Evolutionary conservation across 2,888 invertebrate genomes (phyloP), one percentile per base, ranked within the genome.

Genomic region (Polydesmus complanatus): DNA sequence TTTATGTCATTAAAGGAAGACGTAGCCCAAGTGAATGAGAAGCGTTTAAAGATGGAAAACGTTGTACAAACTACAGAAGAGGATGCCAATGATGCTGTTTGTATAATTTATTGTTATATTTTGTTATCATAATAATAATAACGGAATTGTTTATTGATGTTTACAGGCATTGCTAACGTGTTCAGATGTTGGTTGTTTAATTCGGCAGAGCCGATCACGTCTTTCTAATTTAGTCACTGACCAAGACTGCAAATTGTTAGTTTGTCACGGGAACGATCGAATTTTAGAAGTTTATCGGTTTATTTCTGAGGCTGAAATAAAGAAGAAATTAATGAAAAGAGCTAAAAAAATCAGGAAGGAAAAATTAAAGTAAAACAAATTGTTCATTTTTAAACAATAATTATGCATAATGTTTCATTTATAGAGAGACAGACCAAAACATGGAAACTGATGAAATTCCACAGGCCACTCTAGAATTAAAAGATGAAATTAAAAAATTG

Each of bases 281-380:
- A 74, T 81, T 25, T 75, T 96, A 19, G 96, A 97, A 75, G 74
- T 90, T 59, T 96, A 91, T 71, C 78, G 82, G 51, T 83, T 97
- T 67, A 82, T 86, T 68, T 75, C 83, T 0, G 83, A 86, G 22
- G 84, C 85, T 14, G 88, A 91, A 69, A 82, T 87, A 0, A 79
- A 81, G 64, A 74, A 77, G 26, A 81, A 85, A 64, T 77, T 85
- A 68, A 78, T 81, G 27, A 94, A 93, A 74, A 79, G 92, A 49
- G 72, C 86, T 54, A 88, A 86, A 69, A 94, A 89, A 73, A 80
- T 81, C 71, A 80, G 69, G 25, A 73, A 72, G 66, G 68, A 71
- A 67, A 67, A 66, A 64, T 37, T 37, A 37, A 37, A 37, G 37
- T 37, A 37, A 37, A 8, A 5, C 5, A 37, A 37, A 8, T 37